phyloP scores from a whole-genome alignment of 2,113 vertebrate species.

The Rana temporaria region DNA sequence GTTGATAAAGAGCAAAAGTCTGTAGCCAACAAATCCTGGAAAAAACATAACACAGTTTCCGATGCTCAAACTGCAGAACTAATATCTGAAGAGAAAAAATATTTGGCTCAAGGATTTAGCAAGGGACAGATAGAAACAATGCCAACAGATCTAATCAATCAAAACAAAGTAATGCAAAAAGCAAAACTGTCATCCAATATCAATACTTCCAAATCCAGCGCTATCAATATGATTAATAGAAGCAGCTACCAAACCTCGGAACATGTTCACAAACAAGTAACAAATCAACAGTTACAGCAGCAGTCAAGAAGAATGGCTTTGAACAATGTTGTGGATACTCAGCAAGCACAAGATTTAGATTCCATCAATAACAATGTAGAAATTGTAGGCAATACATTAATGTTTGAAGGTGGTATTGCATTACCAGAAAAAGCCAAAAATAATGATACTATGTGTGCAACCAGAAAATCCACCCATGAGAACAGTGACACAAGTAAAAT shows the following conservation, averaged over 20 bases:
- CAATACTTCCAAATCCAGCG: slow-evolving; percentile 24
- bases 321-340: slow-evolving; percentile 56
- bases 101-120: slow-evolving; percentile 26
- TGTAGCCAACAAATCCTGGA: slow-evolving; percentile 40
- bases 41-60: slow-evolving; percentile 31
- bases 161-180: slow-evolving; percentile 47
- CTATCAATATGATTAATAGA: slow-evolving; percentile 30
- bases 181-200: slow-evolving; percentile 44
- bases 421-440: slow-evolving; percentile 60
- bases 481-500: slow-evolving; percentile 60
- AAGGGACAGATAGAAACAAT: slow-evolving; percentile 54
- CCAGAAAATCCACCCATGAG: slow-evolving; percentile 53
- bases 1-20: slow-evolving; percentile 57
- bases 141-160: slow-evolving; percentile 39
- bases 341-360: slow-evolving; percentile 49
- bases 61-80: slow-evolving; percentile 26
- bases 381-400: slow-evolving; percentile 55
- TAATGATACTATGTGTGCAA: slow-evolving; percentile 56
- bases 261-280: slow-evolving; percentile 58
- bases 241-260: slow-evolving; percentile 38
- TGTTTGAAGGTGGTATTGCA: slow-evolving; percentile 54
- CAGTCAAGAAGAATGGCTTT: slow-evolving; percentile 57
- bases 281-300: slow-evolving; percentile 58
- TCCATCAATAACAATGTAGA: slow-evolving; percentile 61
- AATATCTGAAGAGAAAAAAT: slow-evolving; percentile 57